phyloP scores from a whole-genome alignment of 2,888 invertebrate genomes.

The Tetragonisca angustula region DNA sequence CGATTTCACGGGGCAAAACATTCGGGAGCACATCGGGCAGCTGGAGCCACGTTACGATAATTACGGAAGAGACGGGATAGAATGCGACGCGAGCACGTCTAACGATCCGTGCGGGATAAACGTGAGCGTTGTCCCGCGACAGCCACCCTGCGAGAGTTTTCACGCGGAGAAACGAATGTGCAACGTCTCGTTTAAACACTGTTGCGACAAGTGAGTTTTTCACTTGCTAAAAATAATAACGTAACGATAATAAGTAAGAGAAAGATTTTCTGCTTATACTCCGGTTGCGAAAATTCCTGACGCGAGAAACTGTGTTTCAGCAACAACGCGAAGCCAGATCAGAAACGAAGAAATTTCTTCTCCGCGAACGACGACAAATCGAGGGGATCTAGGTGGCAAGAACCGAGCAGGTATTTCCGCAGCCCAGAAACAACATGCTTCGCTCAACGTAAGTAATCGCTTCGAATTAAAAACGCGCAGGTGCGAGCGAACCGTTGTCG shows the following conservation, averaged over 20 bases:
- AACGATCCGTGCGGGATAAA: slow-evolving; percentile 36
- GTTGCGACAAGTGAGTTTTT: slow-evolving; percentile 24
- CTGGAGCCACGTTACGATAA: not conserved
- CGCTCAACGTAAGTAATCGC: not conserved
- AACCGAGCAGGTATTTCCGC: not conserved
- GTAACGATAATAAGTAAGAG: too few relatives aligned
- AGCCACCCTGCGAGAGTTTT: slow-evolving; percentile 1
- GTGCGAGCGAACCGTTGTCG: not conserved
- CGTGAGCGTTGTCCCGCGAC: slow-evolving; percentile 30
- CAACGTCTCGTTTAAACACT: slow-evolving; percentile 33
- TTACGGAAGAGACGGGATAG: slow-evolving; percentile 6
- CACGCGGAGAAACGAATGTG: slow-evolving; percentile 20
- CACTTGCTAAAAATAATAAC: too few relatives aligned
- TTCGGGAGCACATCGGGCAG: not conserved
- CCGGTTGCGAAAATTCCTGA: too few relatives aligned
- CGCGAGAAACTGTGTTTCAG: slow-evolving; percentile 17
- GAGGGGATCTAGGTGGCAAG: not conserved
- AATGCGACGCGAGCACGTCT: slow-evolving; percentile 17
- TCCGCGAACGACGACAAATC: not conserved
- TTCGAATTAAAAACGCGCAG: not conserved
- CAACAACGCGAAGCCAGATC: not conserved
- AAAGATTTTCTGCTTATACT: too few relatives aligned
- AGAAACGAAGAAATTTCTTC: slow-evolving; percentile 8
- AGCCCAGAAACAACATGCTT: not conserved
- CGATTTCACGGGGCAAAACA: slow-evolving; percentile 13